Conservation (phyloP, 2,888 invertebrate genomes). For the Diogma glabrata region DNA sequence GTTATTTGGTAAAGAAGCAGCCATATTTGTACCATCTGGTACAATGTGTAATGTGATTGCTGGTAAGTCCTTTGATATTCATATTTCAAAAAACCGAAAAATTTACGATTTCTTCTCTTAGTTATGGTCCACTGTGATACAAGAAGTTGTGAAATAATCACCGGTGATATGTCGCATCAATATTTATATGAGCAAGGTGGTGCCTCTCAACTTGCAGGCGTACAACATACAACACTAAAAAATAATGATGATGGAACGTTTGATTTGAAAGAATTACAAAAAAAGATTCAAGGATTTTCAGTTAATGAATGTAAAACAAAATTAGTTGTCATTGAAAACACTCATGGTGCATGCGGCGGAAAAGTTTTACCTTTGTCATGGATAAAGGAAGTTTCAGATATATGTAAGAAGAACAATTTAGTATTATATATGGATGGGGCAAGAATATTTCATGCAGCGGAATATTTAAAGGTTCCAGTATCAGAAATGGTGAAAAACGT, state of each 20-base stretch:
- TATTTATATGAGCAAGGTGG: constrained; percentile 86
- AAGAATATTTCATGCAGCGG: constrained; percentile 77
- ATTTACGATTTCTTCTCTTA: constrained; percentile 34
- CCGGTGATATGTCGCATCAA: constrained; percentile 75
- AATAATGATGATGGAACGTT: constrained; percentile 82
- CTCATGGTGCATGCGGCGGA: constrained; percentile 83
- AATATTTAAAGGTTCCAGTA: constrained; percentile 49
- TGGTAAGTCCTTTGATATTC: constrained; percentile 44
- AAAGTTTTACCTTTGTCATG: constrained; percentile 70
- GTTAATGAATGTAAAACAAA: constrained; percentile 69
- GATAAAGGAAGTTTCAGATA: constrained; percentile 53
- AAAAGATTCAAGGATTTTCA: constrained; percentile 52
- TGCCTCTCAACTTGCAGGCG: constrained; percentile 61
- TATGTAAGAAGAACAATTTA: constrained; percentile 51
- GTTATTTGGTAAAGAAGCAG: constrained; percentile 78
- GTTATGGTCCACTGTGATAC: constrained; percentile 84
- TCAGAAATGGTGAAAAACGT: constrained; percentile 55
- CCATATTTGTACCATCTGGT: constrained; percentile 79
- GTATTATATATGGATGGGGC: constrained; percentile 91
- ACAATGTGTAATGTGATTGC: constrained; percentile 93
- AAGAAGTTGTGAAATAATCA: constrained; percentile 76
- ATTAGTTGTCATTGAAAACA: constrained; percentile 81
- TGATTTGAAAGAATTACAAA: constrained; percentile 54
- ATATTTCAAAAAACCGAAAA: background rate
- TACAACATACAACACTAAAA: constrained; percentile 55